phyloP scores from a whole-genome alignment of 2,797 vertebrate genomes.

The Falco novaeseelandiae region DNA sequence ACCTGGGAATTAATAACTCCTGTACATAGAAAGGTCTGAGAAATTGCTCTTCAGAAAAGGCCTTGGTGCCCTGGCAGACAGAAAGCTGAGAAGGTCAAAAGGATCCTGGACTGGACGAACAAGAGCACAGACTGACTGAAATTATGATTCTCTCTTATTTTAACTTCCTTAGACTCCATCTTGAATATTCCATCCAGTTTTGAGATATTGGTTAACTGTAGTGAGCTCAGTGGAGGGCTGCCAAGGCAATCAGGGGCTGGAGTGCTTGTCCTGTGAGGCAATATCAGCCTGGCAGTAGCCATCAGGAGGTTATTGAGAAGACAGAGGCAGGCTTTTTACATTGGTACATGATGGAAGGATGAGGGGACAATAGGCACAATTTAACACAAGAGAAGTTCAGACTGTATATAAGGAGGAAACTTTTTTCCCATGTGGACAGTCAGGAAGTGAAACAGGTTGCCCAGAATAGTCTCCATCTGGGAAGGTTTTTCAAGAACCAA shows the following conservation, averaged over 20 bases:
- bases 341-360: background rate
- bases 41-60: background rate
- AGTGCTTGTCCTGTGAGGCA: background rate
- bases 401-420: background rate
- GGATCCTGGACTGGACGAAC: background rate
- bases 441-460: background rate
- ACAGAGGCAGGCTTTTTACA: background rate
- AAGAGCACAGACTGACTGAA: background rate
- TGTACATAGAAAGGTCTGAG: background rate
- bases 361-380: rapidly evolving
- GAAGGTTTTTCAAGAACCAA: background rate
- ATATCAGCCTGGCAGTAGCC: background rate
- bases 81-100: background rate
- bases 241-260: background rate
- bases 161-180: background rate
- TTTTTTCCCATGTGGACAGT: background rate
- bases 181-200: background rate
- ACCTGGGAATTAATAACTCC: background rate
- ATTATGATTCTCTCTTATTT: background rate
- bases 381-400: background rate
- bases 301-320: background rate
- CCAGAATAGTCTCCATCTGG: background rate
- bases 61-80: too few species aligned
- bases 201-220: background rate
- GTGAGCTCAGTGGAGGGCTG: background rate